Conservation (phyloP, 2,888 invertebrate genomes). For the Oligia fasciuncula region DNA sequence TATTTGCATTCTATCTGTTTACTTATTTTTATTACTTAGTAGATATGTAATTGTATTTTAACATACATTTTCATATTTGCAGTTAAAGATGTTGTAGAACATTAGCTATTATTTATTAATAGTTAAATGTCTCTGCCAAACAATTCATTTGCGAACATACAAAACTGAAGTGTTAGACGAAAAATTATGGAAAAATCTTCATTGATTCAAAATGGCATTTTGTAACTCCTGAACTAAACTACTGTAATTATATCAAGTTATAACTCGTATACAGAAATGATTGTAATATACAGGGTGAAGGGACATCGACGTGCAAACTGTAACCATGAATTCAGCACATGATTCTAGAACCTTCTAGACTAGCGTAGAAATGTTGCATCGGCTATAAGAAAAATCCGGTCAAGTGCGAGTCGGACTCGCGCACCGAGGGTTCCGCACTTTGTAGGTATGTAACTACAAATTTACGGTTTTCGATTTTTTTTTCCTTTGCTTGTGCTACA, state of each 20-base stretch:
- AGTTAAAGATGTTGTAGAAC: slow-evolving; percentile 46
- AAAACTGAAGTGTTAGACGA: neutral
- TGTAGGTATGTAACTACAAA: no score
- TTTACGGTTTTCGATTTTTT: no score
- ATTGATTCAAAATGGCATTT: slow-evolving; percentile 16
- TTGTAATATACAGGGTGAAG: neutral
- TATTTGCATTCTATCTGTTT: slow-evolving; percentile 1
- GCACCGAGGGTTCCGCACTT: no score
- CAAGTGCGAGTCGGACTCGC: no score
- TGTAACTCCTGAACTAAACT: slow-evolving; percentile 5
- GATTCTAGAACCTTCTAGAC: no score
- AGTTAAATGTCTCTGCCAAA: slow-evolving; percentile 59
- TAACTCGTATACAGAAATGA: slow-evolving; percentile 10
- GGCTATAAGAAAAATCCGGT: neutral
- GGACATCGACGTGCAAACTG: neutral
- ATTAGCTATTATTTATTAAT: slow-evolving; percentile 63
- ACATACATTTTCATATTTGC: slow-evolving; percentile 63
- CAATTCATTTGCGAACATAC: slow-evolving; percentile 20
- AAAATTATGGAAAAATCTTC: slow-evolving; percentile 1
- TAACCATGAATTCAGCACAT: neutral
- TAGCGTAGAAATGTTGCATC: neutral
- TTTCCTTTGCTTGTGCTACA: no score
- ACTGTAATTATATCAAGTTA: slow-evolving; percentile 10
- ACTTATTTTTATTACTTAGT: slow-evolving; percentile 27
- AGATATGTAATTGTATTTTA: slow-evolving; percentile 66